These are phyloP conservation scores for Camelus dromedarius DNA, from an alignment of 2,113 vertebrate genomes.

Conservation along the genomic window DNA sequence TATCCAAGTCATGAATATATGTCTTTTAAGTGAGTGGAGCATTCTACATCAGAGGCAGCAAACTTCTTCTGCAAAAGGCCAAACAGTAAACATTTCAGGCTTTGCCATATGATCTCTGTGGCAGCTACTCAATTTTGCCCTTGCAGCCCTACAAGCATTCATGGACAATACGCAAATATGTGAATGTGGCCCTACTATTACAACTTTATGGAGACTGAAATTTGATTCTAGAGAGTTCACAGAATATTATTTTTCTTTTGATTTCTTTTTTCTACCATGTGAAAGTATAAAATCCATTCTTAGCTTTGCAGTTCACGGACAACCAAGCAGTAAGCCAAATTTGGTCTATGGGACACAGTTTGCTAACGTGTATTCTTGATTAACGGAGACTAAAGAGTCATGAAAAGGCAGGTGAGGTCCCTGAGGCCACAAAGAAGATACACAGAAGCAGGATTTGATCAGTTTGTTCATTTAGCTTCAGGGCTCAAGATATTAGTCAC, in stretches of 20 bases:
- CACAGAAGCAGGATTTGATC: not conserved
- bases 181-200: not conserved
- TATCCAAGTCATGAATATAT: not conserved
- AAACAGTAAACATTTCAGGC: not conserved
- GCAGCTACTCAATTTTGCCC: not conserved
- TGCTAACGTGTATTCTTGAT: not conserved
- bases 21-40: not conserved
- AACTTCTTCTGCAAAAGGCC: not conserved
- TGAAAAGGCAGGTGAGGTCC: not conserved
- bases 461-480: no score
- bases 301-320: not conserved
- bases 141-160: not conserved
- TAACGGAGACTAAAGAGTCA: not conserved
- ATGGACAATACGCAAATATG: not conserved
- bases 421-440: not conserved
- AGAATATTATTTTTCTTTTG: not conserved
- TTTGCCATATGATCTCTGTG: not conserved
- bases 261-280: not conserved
- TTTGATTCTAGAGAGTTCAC: not conserved
- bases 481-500: not conserved
- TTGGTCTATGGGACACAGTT: not conserved
- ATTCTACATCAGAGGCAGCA: not conserved
- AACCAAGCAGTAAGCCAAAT: not conserved
- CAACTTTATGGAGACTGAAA: not conserved
- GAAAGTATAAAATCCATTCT: not conserved